Base-by-base conservation (phyloP, 2,888 invertebrate genomes). In the Tetramorium bicarinatum region DNA sequence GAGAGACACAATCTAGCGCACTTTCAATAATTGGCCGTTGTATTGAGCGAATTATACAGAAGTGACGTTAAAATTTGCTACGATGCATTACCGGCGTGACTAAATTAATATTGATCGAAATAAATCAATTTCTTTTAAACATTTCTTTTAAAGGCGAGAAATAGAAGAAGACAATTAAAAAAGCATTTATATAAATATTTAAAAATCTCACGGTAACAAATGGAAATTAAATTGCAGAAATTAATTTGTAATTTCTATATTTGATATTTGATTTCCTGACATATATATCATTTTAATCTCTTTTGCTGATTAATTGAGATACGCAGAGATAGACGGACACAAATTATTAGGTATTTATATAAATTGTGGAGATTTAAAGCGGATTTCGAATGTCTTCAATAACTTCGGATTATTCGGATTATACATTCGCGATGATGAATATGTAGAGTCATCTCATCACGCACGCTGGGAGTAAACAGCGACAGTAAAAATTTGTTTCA, bases 401-500 rank as follows among this genome's bases (percentile, higher is more conserved):
- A 76, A 66, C 8, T 69, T n/a, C 6, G 3, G 1, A 54, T 67
- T 67, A 67, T 64, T 64, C 4, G 13, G 21, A 29, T 59, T 41
- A 29, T 56, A 67, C 9, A 29, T 18, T 47, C 8, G 38, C 38
- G 21, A 21, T 44, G 15, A 79, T 11, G 6, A 59, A 34, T 13
- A n/a, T 29, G 25, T 52, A 38, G 18, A 54, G 29, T 54, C 6
- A 47, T 2, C 13, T 72, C 47, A n/a, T 59, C n/a, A 44, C n/a
- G 3, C 6, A 11, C 21, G 18, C 34, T n/a, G 21, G 59, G 34
- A 79, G 41, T 44, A 29, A n/a, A 77, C 41, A 44, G 41, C 18
- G 18, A 3, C 8, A 7, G 44, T 34, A 79, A 72, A 71, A 71
- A 79, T 71, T 34, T 18, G 11, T 29, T 77, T 59, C 34, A 13